Evolutionary conservation across 2,888 invertebrate genomes (phyloP).

Genomic region (Pharmacophagus antenor): DNA sequence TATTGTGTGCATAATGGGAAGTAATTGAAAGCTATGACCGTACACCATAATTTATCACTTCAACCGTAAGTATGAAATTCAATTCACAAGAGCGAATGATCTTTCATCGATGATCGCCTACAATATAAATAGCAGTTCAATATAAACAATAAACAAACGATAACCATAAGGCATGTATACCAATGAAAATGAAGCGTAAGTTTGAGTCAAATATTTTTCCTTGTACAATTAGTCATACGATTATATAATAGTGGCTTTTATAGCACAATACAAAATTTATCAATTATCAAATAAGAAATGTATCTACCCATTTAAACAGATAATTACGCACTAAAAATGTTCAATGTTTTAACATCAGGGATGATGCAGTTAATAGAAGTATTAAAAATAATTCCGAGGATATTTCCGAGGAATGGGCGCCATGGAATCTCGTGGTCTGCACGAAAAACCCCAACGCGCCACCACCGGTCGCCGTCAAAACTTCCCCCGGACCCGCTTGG

Average conservation of each 20-base stretch:
- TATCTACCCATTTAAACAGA: background rate
- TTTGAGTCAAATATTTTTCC: no score
- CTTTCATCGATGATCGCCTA: background rate
- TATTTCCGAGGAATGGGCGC: slow-evolving; percentile 64
- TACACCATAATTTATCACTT: slow-evolving; percentile 19
- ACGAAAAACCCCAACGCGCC: slow-evolving; percentile 65
- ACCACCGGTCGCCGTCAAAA: slow-evolving; percentile 61
- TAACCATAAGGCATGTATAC: no score
- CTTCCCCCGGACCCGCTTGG: slow-evolving; percentile 67
- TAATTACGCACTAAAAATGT: slow-evolving; percentile 18
- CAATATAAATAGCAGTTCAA: background rate
- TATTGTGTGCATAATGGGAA: background rate
- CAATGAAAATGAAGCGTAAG: no score
- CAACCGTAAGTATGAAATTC: slow-evolving; percentile 16
- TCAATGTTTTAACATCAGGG: slow-evolving; percentile 39
- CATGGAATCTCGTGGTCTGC: slow-evolving; percentile 61
- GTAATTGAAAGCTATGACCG: slow-evolving; percentile 21
- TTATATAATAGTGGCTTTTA: no score
- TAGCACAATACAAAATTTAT: no score
- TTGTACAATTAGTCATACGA: no score
- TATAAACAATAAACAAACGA: background rate
- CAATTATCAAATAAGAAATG: no score
- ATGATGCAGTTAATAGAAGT: slow-evolving; percentile 45
- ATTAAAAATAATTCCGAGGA: slow-evolving; percentile 46
- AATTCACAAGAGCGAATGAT: background rate